Evolutionary conservation across 2,797 vertebrate genomes (phyloP).

Genomic region (Anniella stebbinsi): DNA sequence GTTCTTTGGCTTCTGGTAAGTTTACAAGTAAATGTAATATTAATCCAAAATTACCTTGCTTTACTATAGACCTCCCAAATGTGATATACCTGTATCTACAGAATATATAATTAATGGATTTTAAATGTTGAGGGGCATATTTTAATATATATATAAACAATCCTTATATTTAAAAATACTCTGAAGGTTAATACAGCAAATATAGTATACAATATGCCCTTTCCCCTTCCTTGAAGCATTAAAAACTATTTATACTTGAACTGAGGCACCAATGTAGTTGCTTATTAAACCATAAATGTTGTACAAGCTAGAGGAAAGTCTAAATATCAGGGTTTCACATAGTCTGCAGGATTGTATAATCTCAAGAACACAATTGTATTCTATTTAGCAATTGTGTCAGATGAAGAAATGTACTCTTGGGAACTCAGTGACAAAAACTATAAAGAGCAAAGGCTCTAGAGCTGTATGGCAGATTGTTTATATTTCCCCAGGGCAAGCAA

Average conservation of each 20-base stretch:
- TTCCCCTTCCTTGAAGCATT: constrained; percentile 13
- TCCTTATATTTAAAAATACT: not conserved
- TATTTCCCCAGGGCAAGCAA: constrained; percentile 3
- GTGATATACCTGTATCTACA: not conserved
- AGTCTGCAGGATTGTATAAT: constrained; percentile 31
- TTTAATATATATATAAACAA: not conserved
- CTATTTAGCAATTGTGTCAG: constrained; percentile 62
- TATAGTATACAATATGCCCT: constrained; percentile 17
- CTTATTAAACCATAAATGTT: constrained; percentile 40
- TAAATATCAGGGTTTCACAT: constrained; percentile 7
- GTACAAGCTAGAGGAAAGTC: constrained; percentile 13
- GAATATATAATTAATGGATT: not conserved
- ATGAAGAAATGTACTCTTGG: constrained; percentile 62
- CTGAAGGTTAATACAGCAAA: not conserved
- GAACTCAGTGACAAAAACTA: constrained; percentile 59
- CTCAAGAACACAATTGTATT: constrained; percentile 57
- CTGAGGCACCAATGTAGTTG: constrained; percentile 14
- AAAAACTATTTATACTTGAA: constrained; percentile 24
- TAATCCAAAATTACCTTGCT: not conserved
- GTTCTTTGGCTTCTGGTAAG: not conserved
- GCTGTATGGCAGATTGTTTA: constrained; percentile 40
- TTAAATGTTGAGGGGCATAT: not conserved
- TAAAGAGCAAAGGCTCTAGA: constrained; percentile 55
- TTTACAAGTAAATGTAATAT: not conserved
- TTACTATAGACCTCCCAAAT: not conserved